These are phyloP conservation scores for Notolepis coatsorum DNA, from an alignment of 2,797 vertebrate genomes.

Conservation along the genomic window DNA sequence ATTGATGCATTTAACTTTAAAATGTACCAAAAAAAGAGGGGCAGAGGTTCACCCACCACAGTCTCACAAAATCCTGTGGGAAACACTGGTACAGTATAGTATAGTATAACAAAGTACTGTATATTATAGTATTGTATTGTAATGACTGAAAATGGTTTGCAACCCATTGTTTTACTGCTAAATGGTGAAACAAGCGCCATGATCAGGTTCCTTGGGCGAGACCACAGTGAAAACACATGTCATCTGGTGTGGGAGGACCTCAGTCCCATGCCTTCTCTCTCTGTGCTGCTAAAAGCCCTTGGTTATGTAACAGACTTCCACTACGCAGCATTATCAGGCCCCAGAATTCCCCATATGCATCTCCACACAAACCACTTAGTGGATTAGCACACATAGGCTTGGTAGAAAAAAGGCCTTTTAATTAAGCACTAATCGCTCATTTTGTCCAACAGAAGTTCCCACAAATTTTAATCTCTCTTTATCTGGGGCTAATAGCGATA, in stretches of 20 bases:
- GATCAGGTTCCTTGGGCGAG: slow-evolving; percentile 30
- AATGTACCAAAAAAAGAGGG: too few species aligned
- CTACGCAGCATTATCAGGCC: slow-evolving; percentile 42
- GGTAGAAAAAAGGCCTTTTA: slow-evolving; percentile 62
- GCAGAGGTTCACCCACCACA: too few species aligned
- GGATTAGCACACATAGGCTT: slow-evolving; percentile 56
- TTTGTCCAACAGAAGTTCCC: slow-evolving; percentile 60
- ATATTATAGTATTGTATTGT: neutral
- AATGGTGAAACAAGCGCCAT: slow-evolving; percentile 36
- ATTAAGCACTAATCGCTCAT: slow-evolving; percentile 63
- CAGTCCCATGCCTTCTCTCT: slow-evolving; percentile 17
- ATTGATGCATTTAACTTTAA: too few species aligned
- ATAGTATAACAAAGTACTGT: neutral
- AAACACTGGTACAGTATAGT: too few species aligned
- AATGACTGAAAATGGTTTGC: neutral
- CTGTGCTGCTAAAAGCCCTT: slow-evolving; percentile 21
- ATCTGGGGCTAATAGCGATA: slow-evolving; percentile 53
- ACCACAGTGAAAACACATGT: slow-evolving; percentile 35
- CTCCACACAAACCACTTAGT: slow-evolving; percentile 54
- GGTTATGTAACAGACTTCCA: slow-evolving; percentile 54
- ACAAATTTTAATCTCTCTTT: slow-evolving; percentile 59
- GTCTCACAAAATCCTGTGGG: too few species aligned
- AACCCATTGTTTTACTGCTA: too few species aligned
- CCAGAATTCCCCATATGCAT: slow-evolving; percentile 45
- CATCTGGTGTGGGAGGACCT: slow-evolving; percentile 34